Evolutionary conservation across 2,888 invertebrate species (phyloP), one percentile per base, ranked within the genome.

Genomic region (Zygothrica quintamaculata): DNA sequence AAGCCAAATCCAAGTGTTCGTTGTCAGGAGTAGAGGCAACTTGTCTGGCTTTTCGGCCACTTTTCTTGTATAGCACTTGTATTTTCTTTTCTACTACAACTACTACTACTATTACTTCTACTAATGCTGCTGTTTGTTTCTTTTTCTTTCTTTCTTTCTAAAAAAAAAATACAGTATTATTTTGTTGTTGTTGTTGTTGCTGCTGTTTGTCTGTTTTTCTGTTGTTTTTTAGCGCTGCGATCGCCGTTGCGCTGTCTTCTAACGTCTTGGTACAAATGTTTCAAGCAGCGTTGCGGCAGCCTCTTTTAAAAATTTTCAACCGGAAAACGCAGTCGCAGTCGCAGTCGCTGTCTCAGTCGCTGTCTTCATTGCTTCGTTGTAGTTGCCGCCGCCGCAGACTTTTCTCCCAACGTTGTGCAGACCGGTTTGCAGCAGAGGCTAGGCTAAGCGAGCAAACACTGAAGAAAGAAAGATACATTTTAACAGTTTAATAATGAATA

Each of bases 221-320:
- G 26, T 37, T 29, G n/a, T 12, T 8, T 29, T 51, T 25, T 36
- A 55, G 37, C 65, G 72, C 74, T 70, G 55, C 65, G 56, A 64
- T 61, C 71, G 75, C 64, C 46, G 84, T 65, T 77, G 68, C 76
- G 76, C 47, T 70, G 88, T 87, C 88, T 88, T 89, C 90, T 89
- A 88, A 88, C 88, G 90, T 89, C 90, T 89, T 88, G 86, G 81
- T 90, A 90, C 90, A 90, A 91, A 91, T 91, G 91, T 90, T 91
- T 88, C 89, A 73, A 74, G 85, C 81, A 78, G 76, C 81, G 88
- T 82, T 88, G 88, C 87, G 88, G 90, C 90, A 88, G 89, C 90
- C 89, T 90, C 91, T 91, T 91, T 90, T 91, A 91, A 91, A 90
- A 91, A 87, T 90, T 91, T 90, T 84, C 80, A 79, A 78, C 74